Conservation (phyloP, 2,797 vertebrate species). For the Knipowitschia caucasica region DNA sequence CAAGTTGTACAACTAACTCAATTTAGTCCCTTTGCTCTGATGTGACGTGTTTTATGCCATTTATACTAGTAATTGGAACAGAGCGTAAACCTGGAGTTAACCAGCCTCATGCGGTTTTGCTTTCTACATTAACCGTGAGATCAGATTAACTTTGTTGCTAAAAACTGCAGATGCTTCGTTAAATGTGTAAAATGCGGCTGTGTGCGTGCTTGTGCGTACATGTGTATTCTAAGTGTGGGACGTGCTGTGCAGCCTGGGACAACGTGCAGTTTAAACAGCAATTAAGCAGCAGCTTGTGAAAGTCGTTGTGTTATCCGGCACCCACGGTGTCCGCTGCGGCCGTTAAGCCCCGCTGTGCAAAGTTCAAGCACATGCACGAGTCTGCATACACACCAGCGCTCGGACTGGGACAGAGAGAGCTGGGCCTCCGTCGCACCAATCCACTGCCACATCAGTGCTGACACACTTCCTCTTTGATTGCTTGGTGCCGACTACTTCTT, state of each 20-base stretch:
- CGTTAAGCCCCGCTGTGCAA: slow-evolving; percentile 63
- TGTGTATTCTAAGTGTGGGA: slow-evolving; percentile 37
- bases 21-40: slow-evolving; percentile 63
- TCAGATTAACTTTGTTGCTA: slow-evolving; percentile 71
- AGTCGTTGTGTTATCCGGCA: slow-evolving; percentile 67
- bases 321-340: slow-evolving; percentile 61
- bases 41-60: slow-evolving; percentile 55
- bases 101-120: slow-evolving; percentile 69
- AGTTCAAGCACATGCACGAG: slow-evolving; percentile 38
- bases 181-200: slow-evolving; percentile 46
- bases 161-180: slow-evolving; percentile 52
- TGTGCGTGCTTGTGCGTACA: slow-evolving; percentile 24
- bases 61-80: slow-evolving; percentile 70
- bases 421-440: slow-evolving; percentile 65
- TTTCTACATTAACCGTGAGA: slow-evolving; percentile 76
- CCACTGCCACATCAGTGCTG: slow-evolving; percentile 68
- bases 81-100: slow-evolving; percentile 74
- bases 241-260: slow-evolving; percentile 53
- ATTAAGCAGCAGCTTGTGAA: slow-evolving; percentile 76
- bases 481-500: slow-evolving; percentile 67
- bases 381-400: slow-evolving; percentile 39
- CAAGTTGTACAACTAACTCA: slow-evolving; percentile 22
- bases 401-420: slow-evolving; percentile 36
- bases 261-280: slow-evolving; percentile 75
- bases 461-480: slow-evolving; percentile 79